Percentiles rank a stretch among this genome's conserved stretches.
Evolutionary conservation across 1,140 invertebrate genomes (phyloP).

Genomic region (Uloborus diversus): DNA sequence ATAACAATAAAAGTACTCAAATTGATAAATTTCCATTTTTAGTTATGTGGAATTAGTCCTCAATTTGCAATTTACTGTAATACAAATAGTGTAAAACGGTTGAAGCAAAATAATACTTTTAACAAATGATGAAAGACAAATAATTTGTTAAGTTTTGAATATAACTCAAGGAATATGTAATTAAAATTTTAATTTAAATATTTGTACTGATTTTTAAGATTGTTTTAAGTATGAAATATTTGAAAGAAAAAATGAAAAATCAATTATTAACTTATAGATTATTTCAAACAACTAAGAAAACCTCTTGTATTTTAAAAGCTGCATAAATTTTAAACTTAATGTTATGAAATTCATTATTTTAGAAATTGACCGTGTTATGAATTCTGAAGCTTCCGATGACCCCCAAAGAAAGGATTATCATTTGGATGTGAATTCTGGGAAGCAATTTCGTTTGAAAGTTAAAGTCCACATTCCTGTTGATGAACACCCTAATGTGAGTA

Average conservation of each 20-base stretch:
- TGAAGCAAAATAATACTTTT: no score
- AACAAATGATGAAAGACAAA: no score
- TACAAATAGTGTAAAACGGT: no score
- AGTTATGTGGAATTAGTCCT: no score
- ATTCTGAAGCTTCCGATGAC: constrained; percentile 9
- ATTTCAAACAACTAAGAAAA: background rate
- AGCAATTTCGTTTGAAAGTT: constrained; percentile 39
- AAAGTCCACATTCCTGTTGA: constrained; percentile 55
- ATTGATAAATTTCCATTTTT: no score
- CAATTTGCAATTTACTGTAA: no score
- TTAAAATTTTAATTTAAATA: background rate
- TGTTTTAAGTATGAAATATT: background rate
- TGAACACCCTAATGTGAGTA: constrained; percentile 46
- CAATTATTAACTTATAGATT: background rate
- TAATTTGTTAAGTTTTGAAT: no score
- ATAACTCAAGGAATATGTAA: background rate
- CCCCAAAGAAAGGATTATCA: constrained; percentile 32
- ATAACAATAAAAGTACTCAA: no score
- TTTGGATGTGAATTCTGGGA: constrained; percentile 41
- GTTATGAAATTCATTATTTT: constrained; percentile 5
- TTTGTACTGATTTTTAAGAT: background rate
- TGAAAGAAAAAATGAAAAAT: constrained; percentile 3
- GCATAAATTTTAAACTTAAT: no score
- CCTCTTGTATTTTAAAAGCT: no score
- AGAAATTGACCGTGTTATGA: constrained; percentile 40